Evolutionary conservation across 2,888 invertebrate genomes (phyloP), one percentile per base, ranked within the genome.

Genomic region (Plagiodera versicolora): DNA sequence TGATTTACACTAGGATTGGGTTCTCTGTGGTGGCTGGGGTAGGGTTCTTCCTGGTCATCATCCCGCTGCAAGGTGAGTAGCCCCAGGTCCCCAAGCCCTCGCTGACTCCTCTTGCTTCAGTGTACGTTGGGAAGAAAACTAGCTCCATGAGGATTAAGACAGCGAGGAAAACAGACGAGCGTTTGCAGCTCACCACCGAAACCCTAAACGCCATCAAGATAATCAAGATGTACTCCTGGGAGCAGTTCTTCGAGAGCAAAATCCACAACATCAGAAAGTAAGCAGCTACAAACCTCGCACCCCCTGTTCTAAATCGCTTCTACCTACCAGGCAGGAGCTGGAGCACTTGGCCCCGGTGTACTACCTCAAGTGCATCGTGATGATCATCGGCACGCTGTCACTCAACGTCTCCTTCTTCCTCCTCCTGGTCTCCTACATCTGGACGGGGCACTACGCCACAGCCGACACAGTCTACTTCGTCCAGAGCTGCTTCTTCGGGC

Each of bases 1-100:
- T 96, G 58, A 89, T 94, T 84, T 92, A 88, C 70, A 61, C 63
- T n/a, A 72, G 82, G 78, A 82, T 85, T 67, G 83, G 83, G 11
- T 69, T 80, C 11, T 70, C 85, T 0, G 81, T 84, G 3, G 74
- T 85, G 45, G 79, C 83, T 64, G 86, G 86, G 5, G 82, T 86
- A 20, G 81, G 81, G 18, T 82, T 84, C 57, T 80, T 86, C 70
- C 69, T 83, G 1, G 50, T 78, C 6, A 74, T 80, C 32, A 77
- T 82, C 54, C 82, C 82, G 0, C 61, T 81, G 24, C 75, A 86
- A 65, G 74, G 81, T 81, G 70, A 73, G 50, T 68, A 72, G 66
- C 72, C 3, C n/a, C n/a, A n/a, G n/a, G n/a, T n/a, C n/a, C n/a
- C n/a, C n/a, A n/a, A n/a, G n/a, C n/a, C n/a, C n/a, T 24, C 24